Base-by-base conservation (phyloP, 2,797 vertebrate species). In the Bryconaethiops microstoma region DNA sequence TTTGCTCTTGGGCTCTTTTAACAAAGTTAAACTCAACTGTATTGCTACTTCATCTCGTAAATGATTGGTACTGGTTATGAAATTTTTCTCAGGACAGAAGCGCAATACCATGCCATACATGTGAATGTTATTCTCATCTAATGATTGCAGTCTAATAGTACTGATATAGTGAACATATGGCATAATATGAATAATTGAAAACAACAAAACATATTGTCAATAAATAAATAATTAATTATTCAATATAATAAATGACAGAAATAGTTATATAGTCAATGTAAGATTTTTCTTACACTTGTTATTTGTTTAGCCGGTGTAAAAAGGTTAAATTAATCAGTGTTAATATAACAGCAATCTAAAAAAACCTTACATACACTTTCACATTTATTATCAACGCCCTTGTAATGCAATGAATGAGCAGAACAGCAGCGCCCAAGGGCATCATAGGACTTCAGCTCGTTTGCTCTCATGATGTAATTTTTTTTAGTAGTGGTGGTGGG, bases 381-480 rank as follows among this genome's bases (percentile, higher is more conserved):
- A 39, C 35, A 29, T 39, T 39, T 16, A 40, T 0, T 3, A 29
- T 19, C 42, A 50, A 23, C 55, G 62, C 69, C 21, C 52, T 73
- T 70, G 17, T 60, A 76, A 25, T 54, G 67, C 40, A 55, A 16
- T 68, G 74, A 35, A 72, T 54, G 19, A 54, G 73, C 21, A 71
- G 35, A 57, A 74, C 55, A 74, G 55, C 70, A 60, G 81, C 50
- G 29, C 60, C 68, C 72, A 60, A 62, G 69, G 35, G 8, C 55
- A 10, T 1, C 39, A 45, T 35, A 50, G 72, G 6, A 77, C 25
- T 74, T 54, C 12, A 64, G 54, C 40, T 80, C 64, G 29, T 70
- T 78, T 80, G 74, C 76, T 78, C 75, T 76, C 48, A 21, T 75
- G 62, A 74, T 68, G 42, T 70, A 80, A 78, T 84, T 48, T 40